These are phyloP conservation scores for Diachrysia chrysitis DNA, from an alignment of 2,888 invertebrate genomes.

Conservation along the genomic window DNA sequence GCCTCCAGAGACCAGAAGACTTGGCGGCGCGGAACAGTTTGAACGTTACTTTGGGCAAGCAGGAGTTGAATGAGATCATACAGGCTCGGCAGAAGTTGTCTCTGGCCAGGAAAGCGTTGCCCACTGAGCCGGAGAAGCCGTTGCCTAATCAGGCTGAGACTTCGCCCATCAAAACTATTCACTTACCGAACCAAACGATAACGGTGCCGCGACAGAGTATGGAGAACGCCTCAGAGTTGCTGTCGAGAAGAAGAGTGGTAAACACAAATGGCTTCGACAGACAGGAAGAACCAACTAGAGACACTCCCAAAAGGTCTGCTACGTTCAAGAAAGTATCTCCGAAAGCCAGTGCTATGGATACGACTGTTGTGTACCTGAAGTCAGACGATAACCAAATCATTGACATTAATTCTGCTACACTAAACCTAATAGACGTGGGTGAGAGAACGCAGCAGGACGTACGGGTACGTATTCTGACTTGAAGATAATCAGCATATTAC, in stretches of 20 bases:
- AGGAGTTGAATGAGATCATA: conserved; percentile 85
- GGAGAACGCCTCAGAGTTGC: conserved; percentile 82
- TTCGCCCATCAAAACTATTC: conserved; percentile 78
- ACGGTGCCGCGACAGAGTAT: conserved; percentile 81
- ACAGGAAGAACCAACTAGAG: conserved; percentile 73
- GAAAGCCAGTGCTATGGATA: conserved; percentile 73
- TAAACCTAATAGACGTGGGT: conserved; percentile 77
- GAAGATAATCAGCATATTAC: no score
- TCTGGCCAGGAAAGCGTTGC: conserved; percentile 80
- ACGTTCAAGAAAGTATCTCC: conserved; percentile 82
- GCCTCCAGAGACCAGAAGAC: conserved; percentile 72
- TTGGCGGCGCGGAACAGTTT: conserved; percentile 74
- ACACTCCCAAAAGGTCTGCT: conserved; percentile 79
- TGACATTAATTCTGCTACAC: conserved; percentile 85
- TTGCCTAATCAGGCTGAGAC: conserved; percentile 71
- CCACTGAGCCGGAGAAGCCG: conserved; percentile 74
- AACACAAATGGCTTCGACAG: conserved; percentile 71
- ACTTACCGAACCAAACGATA: conserved; percentile 83
- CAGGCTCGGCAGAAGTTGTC: conserved; percentile 85
- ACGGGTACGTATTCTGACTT: conserved; percentile 51
- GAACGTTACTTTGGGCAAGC: conserved; percentile 83
- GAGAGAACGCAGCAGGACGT: conserved; percentile 76
- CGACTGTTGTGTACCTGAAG: conserved; percentile 79
- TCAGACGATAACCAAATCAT: conserved; percentile 78
- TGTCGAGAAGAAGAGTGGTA: conserved; percentile 78